phyloP scores from a whole-genome alignment of 2,113 vertebrate genomes.

The Myotis brandtii region DNA sequence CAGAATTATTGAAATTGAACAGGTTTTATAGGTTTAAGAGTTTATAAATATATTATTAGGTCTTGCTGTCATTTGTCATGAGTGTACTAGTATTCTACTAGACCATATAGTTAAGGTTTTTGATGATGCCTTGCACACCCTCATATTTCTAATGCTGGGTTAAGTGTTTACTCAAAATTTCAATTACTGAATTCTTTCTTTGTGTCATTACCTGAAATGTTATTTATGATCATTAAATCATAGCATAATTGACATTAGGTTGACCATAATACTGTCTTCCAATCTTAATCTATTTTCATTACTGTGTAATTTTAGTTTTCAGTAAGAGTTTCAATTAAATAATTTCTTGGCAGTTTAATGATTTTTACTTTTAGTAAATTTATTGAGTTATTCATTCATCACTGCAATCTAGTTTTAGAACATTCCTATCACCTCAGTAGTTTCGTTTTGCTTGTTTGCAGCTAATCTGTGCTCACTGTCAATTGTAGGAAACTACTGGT shows the following conservation, averaged over 20 bases:
- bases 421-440: not conserved
- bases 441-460: not conserved
- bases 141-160: not conserved
- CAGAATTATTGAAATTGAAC: not conserved
- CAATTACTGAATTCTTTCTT: not conserved
- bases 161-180: not conserved
- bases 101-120: not conserved
- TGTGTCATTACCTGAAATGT: not conserved
- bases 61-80: not conserved
- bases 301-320: not conserved
- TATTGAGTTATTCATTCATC: not conserved
- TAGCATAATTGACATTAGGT: not conserved
- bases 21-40: not conserved
- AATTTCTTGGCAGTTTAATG: not conserved
- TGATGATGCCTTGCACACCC: not conserved
- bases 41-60: not conserved
- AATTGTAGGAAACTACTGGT: not conserved
- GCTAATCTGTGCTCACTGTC: not conserved
- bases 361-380: slow-evolving; percentile 47
- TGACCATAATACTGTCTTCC: not conserved
- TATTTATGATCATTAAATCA: not conserved
- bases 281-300: not conserved
- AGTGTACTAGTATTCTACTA: not conserved
- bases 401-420: not conserved
- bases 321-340: not conserved